Evolutionary conservation across 2,113 vertebrate genomes (phyloP), one percentile per base, ranked within the genome.

Genomic region (Prolemur simus): DNA sequence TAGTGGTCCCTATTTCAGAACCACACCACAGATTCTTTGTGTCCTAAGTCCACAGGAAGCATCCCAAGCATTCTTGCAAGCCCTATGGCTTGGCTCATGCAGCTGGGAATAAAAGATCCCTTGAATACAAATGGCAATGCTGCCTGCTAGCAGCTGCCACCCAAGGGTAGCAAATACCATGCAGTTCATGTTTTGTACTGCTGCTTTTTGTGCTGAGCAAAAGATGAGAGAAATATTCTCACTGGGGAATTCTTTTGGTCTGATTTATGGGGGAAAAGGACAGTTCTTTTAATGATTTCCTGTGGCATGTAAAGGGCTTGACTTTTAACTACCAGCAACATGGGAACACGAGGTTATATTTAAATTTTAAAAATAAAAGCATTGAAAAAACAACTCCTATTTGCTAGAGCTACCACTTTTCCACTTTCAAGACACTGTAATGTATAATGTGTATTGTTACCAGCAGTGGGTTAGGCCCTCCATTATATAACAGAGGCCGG

Each of bases 91-190:
- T 97, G 96, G 95, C 86, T 81, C 84, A 29, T 0, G 85, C 82
- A 97, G 94, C 80, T 97, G 92, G 97, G 88, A 94, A 96, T 97
- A 96, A 97, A 97, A 96, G 85, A 49, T 74, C 78, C 86, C 97
- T 96, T 96, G 94, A 96, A 77, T 54, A 93, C 68, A 84, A 78
- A 68, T 21, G 69, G 91, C 80, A 87, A 91, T 32, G 74, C n/a
- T 66, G 37, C n/a, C 4, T 95, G 84, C 91, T 80, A 84, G 74
- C 88, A 97, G 94, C 86, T 96, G 82, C 69, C 86, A 90, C 73
- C 87, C 97, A 58, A 80, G 81, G 92, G 39, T 34, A 83, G 96
- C 39, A 81, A 91, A 84, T 74, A 45, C 27, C 66, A 66, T 0
- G 13, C 23, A 12, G 74, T 14, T 64, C 76, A 13, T 85, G 64